Evolutionary conservation across 37 sponge, comb jelly and placozoan genomes (phyloP), one percentile per base, ranked within the genome.

Genomic region (Lycopodina hypogea): DNA sequence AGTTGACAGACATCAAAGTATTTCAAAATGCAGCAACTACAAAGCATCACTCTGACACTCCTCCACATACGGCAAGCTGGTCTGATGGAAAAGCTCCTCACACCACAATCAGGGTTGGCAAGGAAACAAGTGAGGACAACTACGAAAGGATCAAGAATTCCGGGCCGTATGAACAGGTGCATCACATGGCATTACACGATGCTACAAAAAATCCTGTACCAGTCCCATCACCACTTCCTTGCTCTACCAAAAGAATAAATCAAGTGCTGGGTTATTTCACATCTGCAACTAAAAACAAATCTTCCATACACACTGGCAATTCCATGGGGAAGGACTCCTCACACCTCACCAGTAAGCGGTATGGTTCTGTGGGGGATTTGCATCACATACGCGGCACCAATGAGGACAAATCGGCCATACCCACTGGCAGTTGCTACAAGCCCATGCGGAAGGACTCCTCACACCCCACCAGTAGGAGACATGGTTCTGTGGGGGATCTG

Each of bases 111-210:
- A 12, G 11, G 4, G 32, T 34, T 30, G 35, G 30, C 35, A 34
- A 34, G 66, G 48, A 45, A 45, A 45, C 48, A 45, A 9, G 9
- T 45, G 48, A 45, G 48, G 48, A 45, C 48, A 65, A 11, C 32
- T 65, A 65, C 12, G 34, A 65, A 2, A 30, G 33, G 2, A 65
- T 65, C 66, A 32, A 19, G 30, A 30, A 30, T 12, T 65, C 30
- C 11, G 66, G 66, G 9, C 66, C 66, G 2, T 65, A 65, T 32
- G 66, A 65, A 65, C 32, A 65, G 34, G 66, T 65, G 17, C 66
- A 32, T 3, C 18, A 2, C 4, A 9, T 65, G 26, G 17, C 34
- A 12, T 32, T 32, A 32, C 7, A 2, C 12, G 34, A 2, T 34
- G 17, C 18, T 30, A 65, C 48, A 9, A 45, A 45, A 45, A 12